Base-by-base conservation (phyloP, 1,140 invertebrate genomes). In the Plectrocnemia conspersa region DNA sequence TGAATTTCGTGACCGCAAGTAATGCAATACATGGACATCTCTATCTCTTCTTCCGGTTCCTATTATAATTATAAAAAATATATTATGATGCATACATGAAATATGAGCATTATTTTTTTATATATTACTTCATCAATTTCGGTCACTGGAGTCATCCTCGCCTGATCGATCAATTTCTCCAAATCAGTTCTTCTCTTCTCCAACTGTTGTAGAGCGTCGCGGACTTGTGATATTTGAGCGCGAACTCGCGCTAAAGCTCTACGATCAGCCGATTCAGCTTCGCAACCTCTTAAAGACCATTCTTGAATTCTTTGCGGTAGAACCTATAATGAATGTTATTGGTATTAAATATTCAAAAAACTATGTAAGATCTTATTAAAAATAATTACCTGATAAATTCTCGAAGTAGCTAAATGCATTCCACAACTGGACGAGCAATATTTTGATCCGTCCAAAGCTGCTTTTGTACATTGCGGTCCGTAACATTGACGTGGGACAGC, bases 381-480 rank as follows among this genome's bases (percentile, higher is more conserved):
- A 48, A 54, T 21, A 50, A 48, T 63, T 64, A 86, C 84, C 72
- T 90, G 86, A 64, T 88, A 90, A 62, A 92, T 90, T 59, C 89
- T 75, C 49, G 82, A 87, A 1, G 88, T 91, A 0, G 96, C 95
- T 2, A 98, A 72, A 66, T 88, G 87, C 59, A 95, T 79, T 1
- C 97, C 97, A 72, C 97, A 99, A 52, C 88, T 82, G 61, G 96
- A 85, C 9, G 88, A 92, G 67, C 97, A 99, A 66, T 98, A 99
- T 74, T 98, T 98, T 41, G 92, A 96, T 10, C 84, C 84, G 21
- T 78, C 78, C 6, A 86, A 75, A 0, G 93, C 89, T 50, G 83
- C 81, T 52, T 85, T 80, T 0, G 77, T 79, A 70, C 96, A 99
- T 11, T 83, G 80, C 2, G 93, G 93, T 0, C 95, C 95, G 67